phyloP scores from a whole-genome alignment of 2,113 vertebrate genomes.

The Sphaerodactylus townsendi region DNA sequence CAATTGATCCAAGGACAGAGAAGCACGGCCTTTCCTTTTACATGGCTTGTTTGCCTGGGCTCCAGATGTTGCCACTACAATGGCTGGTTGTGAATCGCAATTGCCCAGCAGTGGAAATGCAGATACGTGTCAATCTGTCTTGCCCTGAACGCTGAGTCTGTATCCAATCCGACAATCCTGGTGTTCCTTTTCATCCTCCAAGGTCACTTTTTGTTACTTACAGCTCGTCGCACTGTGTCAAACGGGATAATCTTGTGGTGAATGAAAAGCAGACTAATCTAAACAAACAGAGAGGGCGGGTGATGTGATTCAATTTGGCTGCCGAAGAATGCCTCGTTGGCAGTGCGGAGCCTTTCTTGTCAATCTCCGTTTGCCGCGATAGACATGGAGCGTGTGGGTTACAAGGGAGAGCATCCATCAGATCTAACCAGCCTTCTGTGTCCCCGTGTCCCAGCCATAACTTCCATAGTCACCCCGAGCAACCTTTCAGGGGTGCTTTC shows the following conservation, averaged over 20 bases:
- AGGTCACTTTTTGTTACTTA: slow-evolving; percentile 70
- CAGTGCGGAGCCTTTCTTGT: slow-evolving; percentile 39
- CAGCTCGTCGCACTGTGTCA: slow-evolving; percentile 65
- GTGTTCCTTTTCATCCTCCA: slow-evolving; percentile 62
- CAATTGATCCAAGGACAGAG: too few species aligned
- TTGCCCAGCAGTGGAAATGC: slow-evolving; percentile 6
- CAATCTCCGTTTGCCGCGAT: slow-evolving; percentile 33
- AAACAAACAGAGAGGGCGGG: slow-evolving; percentile 54
- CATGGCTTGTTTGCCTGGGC: background rate
- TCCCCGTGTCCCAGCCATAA: background rate
- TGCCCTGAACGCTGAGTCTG: slow-evolving; percentile 34
- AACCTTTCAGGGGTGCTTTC: background rate
- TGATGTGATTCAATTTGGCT: slow-evolving; percentile 69
- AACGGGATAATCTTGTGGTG: slow-evolving; percentile 55
- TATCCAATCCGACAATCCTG: slow-evolving; percentile 63
- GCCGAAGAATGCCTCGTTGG: slow-evolving; percentile 55
- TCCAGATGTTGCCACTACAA: background rate
- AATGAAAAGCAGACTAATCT: slow-evolving; percentile 62
- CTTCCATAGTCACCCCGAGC: background rate
- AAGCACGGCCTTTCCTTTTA: too few species aligned
- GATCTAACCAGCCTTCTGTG: too few species aligned
- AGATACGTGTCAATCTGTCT: slow-evolving; percentile 40
- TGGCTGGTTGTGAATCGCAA: background rate
- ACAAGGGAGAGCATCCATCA: background rate
- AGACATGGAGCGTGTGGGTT: background rate